Evolutionary conservation across 2,113 vertebrate species (phyloP).

Genomic region (Fulmarus glacialis): DNA sequence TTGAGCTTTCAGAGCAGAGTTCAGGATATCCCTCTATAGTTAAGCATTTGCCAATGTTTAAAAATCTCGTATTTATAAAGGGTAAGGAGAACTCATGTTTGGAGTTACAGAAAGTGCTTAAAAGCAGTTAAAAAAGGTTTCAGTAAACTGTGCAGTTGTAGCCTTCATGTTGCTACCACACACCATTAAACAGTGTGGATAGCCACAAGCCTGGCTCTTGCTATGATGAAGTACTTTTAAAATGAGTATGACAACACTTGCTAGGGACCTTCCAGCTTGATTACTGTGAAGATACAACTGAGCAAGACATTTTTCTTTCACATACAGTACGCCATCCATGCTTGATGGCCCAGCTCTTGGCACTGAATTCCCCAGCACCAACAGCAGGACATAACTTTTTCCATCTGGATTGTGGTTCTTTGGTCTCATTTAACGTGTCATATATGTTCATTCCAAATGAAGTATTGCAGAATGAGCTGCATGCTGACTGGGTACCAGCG

Average conservation of each 20-base stretch:
- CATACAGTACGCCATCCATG: rapidly evolving
- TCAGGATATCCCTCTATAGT: too few relatives aligned
- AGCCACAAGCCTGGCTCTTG: not conserved
- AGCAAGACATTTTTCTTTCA: rapidly evolving
- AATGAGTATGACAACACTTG: rapidly evolving
- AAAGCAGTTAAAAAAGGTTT: not conserved
- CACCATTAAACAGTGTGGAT: rapidly evolving
- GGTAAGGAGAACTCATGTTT: not conserved
- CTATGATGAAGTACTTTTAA: not conserved
- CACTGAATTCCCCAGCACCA: too few relatives aligned
- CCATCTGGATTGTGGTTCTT: too few relatives aligned
- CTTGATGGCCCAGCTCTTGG: rapidly evolving
- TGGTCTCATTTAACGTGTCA: too few relatives aligned
- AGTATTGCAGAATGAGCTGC: not conserved
- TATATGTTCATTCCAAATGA: not conserved
- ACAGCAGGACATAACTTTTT: too few relatives aligned
- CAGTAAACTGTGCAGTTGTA: rapidly evolving
- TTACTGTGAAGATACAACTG: not conserved
- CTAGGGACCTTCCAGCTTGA: too few relatives aligned
- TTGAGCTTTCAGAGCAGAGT: not conserved
- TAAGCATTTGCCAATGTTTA: not conserved
- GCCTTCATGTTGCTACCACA: rapidly evolving
- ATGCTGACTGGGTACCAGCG: too few relatives aligned
- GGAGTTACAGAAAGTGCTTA: not conserved
- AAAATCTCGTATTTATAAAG: not conserved